Percentiles rank a stretch among this genome's conserved stretches.
These are phyloP conservation scores for Pelosia muscerda DNA, from an alignment of 2,888 invertebrate species.

Conservation along the genomic window DNA sequence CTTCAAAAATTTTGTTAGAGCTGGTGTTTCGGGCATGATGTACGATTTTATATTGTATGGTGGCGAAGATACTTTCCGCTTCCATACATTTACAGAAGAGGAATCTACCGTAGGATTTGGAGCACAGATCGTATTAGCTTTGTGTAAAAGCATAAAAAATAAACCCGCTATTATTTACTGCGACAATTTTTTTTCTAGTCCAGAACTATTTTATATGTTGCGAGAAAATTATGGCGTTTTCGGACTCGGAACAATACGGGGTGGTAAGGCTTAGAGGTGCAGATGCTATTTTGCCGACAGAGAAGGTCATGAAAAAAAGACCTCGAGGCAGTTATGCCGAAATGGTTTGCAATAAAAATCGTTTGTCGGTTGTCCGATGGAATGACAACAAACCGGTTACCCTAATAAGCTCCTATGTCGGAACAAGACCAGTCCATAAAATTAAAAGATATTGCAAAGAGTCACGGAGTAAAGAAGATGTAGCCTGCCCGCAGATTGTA, in stretches of 20 bases:
- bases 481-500: constrained; percentile 15
- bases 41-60: no score
- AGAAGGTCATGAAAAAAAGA: constrained; percentile 48
- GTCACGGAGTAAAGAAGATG: constrained; percentile 5
- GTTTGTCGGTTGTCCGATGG: constrained; percentile 12
- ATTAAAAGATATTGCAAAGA: no score
- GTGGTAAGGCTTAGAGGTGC: constrained; percentile 33
- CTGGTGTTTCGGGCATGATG: no score
- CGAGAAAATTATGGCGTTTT: constrained; percentile 48
- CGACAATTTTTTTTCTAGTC: constrained; percentile 2
- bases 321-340: constrained; percentile 27
- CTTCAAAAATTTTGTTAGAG: no score
- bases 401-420: constrained; percentile 39
- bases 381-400: constrained; percentile 33
- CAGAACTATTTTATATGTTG: constrained; percentile 28
- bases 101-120: constrained; percentile 34
- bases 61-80: constrained; percentile 26
- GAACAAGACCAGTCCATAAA: constrained; percentile 17
- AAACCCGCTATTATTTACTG: background rate
- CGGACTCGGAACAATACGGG: constrained; percentile 43
- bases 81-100: constrained; percentile 13
- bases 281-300: background rate
- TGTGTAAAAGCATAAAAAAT: background rate
- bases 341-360: constrained; percentile 23
- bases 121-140: constrained; percentile 15